These are phyloP conservation scores for Bombus picipes DNA, from an alignment of 1,140 invertebrate genomes.

Conservation along the genomic window DNA sequence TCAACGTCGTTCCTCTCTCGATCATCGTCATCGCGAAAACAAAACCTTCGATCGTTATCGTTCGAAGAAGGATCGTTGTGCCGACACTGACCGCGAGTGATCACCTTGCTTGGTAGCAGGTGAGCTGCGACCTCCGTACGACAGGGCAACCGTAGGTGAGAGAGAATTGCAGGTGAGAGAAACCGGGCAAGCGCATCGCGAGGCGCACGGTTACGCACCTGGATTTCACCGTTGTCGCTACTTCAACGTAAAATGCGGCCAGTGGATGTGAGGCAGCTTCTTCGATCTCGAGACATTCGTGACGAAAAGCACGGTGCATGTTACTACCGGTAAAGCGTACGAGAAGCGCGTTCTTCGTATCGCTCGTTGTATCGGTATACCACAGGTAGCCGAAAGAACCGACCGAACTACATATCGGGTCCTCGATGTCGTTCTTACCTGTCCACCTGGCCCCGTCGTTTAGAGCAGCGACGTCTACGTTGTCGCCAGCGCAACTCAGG, in stretches of 20 bases:
- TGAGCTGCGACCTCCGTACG: neutral
- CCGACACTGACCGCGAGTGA: neutral
- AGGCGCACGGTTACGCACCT: slow-evolving; percentile 36
- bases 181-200: slow-evolving; percentile 65
- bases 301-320: neutral
- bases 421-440: slow-evolving; percentile 40
- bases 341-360: neutral
- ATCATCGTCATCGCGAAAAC: neutral
- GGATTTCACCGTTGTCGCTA: slow-evolving; percentile 11
- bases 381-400: neutral
- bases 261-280: slow-evolving; percentile 22
- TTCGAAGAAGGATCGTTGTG: neutral
- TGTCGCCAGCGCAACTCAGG: slow-evolving; percentile 7
- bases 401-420: neutral
- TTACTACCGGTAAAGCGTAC: neutral
- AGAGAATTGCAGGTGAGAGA: slow-evolving; percentile 60
- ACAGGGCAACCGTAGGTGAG: slow-evolving; percentile 41
- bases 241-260: slow-evolving; percentile 51
- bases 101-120: slow-evolving; percentile 31
- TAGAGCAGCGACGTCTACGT: slow-evolving; percentile 1
- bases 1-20: neutral
- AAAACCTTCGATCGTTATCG: too few relatives aligned
- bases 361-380: neutral
- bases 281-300: slow-evolving; percentile 31
- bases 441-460: slow-evolving; percentile 16